Evolutionary conservation across 1,140 invertebrate genomes (phyloP).

Genomic region (Elymnias hypermnestra): DNA sequence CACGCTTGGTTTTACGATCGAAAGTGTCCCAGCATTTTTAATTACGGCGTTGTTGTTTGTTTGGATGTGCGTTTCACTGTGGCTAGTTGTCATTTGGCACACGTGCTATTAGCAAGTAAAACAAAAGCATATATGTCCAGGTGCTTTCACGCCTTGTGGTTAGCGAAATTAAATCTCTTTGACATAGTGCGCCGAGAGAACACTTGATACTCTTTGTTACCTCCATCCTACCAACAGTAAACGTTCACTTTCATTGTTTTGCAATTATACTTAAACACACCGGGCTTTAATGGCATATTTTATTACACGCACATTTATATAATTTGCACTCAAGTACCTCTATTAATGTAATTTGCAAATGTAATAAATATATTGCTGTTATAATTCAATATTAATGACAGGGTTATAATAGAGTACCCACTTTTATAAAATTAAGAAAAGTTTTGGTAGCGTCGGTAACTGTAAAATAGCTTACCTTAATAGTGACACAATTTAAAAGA

Average conservation of each 20-base stretch:
- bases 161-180: constrained; percentile 49
- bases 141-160: constrained; percentile 56
- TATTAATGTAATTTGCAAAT: too few species aligned
- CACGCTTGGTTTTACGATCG: constrained; percentile 44
- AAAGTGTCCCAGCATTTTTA: constrained; percentile 42
- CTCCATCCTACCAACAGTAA: constrained; percentile 18
- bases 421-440: too few species aligned
- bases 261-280: constrained; percentile 18
- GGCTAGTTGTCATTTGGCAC: constrained; percentile 64
- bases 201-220: constrained; percentile 45
- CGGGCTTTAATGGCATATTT: background rate
- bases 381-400: too few species aligned
- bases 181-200: constrained; percentile 43
- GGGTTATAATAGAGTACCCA: too few species aligned
- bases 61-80: constrained; percentile 49
- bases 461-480: too few species aligned
- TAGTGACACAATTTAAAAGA: too few species aligned
- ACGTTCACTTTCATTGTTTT: constrained; percentile 24
- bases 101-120: constrained; percentile 51
- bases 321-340: background rate
- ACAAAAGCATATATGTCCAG: constrained; percentile 48
- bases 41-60: constrained; percentile 31
- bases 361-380: too few species aligned
- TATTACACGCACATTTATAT: background rate
- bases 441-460: too few species aligned